Evolutionary conservation across 2,888 invertebrate genomes (phyloP).

Genomic region (Morpho deidamia): DNA sequence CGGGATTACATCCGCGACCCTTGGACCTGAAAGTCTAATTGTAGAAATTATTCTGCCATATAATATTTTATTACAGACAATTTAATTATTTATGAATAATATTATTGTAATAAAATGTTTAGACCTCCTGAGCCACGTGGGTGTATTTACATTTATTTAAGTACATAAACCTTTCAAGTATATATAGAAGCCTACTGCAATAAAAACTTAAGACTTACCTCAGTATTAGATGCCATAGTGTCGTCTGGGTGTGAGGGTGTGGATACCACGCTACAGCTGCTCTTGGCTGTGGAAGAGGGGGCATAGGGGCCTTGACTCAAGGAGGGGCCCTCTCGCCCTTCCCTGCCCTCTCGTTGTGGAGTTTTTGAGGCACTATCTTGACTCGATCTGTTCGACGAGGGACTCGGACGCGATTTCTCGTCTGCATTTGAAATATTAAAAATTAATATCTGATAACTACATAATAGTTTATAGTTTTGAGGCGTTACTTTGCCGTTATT

Average conservation of each 20-base stretch:
- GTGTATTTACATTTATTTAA: no score
- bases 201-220: constrained; percentile 35
- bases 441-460: background rate
- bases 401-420: constrained; percentile 73
- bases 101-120: no score
- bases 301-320: constrained; percentile 66
- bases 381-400: constrained; percentile 66
- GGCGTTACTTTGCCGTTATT: background rate
- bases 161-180: no score
- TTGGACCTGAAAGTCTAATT: no score
- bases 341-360: constrained; percentile 45
- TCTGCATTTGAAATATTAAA: constrained; percentile 36
- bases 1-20: no score
- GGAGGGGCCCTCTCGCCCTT: constrained; percentile 22
- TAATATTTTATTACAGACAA: no score
- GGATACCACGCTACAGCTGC: constrained; percentile 54
- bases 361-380: constrained; percentile 69
- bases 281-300: constrained; percentile 55
- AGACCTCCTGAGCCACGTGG: no score
- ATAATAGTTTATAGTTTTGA: no score
- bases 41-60: no score
- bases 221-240: constrained; percentile 47
- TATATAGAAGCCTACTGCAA: background rate
- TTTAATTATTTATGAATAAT: no score
- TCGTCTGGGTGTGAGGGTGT: constrained; percentile 52